Conservation (phyloP, 2,113 vertebrate species). For the Carassius carassius region DNA sequence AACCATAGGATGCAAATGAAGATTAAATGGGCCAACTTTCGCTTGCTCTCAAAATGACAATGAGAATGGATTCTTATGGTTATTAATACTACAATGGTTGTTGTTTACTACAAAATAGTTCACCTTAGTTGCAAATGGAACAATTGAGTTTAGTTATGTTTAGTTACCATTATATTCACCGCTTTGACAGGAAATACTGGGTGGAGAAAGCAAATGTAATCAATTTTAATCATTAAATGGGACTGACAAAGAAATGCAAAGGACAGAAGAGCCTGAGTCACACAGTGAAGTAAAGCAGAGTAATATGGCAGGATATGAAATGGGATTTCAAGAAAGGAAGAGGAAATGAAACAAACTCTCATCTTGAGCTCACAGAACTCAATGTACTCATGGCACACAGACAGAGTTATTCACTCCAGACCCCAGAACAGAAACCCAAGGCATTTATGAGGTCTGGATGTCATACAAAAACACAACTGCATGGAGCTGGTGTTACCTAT, state of each 20-base stretch:
- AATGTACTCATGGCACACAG: conserved; percentile 30
- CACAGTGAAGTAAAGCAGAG: conserved; percentile 35
- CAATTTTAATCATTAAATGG: conserved; percentile 10
- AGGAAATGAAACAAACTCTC: conserved; percentile 48
- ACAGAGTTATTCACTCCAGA: conserved; percentile 28
- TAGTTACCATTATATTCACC: too few relatives aligned
- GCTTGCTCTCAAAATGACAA: conserved; percentile 72
- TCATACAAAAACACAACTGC: conserved; percentile 20
- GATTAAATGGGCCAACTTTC: conserved; percentile 5
- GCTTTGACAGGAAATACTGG: not conserved
- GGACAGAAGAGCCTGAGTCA: conserved; percentile 12
- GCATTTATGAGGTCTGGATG: conserved; percentile 40
- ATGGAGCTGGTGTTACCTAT: conserved; percentile 5
- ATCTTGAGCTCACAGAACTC: conserved; percentile 9
- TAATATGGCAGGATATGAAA: conserved; percentile 41
- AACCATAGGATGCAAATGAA: conserved; percentile 1
- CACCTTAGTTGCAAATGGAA: not conserved
- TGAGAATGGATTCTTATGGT: conserved; percentile 55
- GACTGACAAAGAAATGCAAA: conserved; percentile 10
- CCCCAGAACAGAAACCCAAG: conserved; percentile 35
- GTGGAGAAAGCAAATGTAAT: conserved; percentile 7
- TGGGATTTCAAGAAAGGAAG: conserved; percentile 36
- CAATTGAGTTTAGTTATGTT: not conserved
- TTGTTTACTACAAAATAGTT: conserved; percentile 7
- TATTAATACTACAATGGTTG: conserved; percentile 10